A percentile compares a stretch with the other conserved stretches of the same genome.
Conservation (phyloP, 2,797 vertebrate genomes). For the Acrocephalus scirpaceus region DNA sequence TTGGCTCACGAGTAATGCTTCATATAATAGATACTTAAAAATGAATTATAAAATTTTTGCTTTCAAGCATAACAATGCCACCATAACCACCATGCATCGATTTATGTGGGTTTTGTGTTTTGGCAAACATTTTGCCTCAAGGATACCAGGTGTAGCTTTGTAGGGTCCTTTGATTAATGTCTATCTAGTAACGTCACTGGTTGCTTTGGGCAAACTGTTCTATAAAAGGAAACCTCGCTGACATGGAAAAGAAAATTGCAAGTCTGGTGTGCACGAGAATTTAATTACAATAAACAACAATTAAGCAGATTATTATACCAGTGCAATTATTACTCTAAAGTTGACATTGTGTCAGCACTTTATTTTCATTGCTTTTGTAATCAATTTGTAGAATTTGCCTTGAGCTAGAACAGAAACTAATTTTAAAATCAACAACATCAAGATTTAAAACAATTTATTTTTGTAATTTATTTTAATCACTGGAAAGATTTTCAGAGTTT, state of each 20-base stretch:
- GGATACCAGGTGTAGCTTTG: constrained; percentile 15
- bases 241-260: constrained; percentile 66
- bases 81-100: background rate
- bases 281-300: constrained; percentile 76
- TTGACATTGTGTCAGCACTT: constrained; percentile 62
- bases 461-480: background rate
- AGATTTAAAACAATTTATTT: background rate
- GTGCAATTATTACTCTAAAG: constrained; percentile 62
- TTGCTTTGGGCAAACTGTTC: constrained; percentile 51
- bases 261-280: constrained; percentile 47
- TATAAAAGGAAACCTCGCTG: constrained; percentile 61
- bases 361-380: constrained; percentile 64
- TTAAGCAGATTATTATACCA: constrained; percentile 72
- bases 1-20: constrained; percentile 42
- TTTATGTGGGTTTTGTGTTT: background rate
- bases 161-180: constrained; percentile 12
- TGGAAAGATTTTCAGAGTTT: background rate
- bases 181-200: background rate
- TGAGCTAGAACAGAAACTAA: constrained; percentile 29
- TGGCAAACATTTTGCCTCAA: constrained; percentile 30
- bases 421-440: background rate
- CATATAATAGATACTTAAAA: background rate
- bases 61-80: background rate
- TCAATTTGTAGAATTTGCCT: constrained; percentile 54
- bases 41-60: background rate